Base-by-base conservation (phyloP, 1,140 invertebrate genomes). In the Sipha flava region DNA sequence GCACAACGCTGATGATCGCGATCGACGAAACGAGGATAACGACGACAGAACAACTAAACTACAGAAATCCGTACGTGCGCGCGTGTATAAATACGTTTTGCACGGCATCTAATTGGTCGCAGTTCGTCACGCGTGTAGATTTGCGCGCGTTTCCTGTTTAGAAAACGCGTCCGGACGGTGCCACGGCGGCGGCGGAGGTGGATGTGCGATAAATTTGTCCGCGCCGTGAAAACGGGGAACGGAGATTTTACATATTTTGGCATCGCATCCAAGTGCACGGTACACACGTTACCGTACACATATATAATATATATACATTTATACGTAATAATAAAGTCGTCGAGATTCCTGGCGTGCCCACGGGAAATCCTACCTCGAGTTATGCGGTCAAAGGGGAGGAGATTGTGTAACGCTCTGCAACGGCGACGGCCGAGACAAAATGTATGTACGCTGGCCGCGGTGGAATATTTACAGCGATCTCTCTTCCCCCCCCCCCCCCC, bases 331-430 rank as follows among this genome's bases (percentile, higher is more conserved):
- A 66, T 66, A 66, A n/a, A 62, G 29, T 66, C 29, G 18, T 12
- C 3, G 43, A 73, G 47, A 73, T 73, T 73, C 70, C 70, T 73
- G 70, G 47, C 43, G 70, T 49, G 43, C 70, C 45, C 29, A 52
- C 70, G 29, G 70, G 70, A 73, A 73, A 73, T 73, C 47, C 47
- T 73, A 57, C 72, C 49, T 31, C 72, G 34, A 75, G 72, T 75
- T 75, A 75, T 75, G 72, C 49, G 72, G 72, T 75, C 72, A 57
- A 73, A n/a, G 18, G 66, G 10, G 26, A 0, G 29, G 4, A 18
- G 14, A 57, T 57, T 57, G 34, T 34, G 70, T 73, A 54, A 73
- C 29, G 47, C 3, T 16, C 70, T 18, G n/a, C 43, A 43, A 34
- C 59, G 64, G 21, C 40, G 21, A 18, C n/a, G 16, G 7, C 29